Base-by-base conservation (phyloP, 2,797 vertebrate species). In the Acanthurus tractus region DNA sequence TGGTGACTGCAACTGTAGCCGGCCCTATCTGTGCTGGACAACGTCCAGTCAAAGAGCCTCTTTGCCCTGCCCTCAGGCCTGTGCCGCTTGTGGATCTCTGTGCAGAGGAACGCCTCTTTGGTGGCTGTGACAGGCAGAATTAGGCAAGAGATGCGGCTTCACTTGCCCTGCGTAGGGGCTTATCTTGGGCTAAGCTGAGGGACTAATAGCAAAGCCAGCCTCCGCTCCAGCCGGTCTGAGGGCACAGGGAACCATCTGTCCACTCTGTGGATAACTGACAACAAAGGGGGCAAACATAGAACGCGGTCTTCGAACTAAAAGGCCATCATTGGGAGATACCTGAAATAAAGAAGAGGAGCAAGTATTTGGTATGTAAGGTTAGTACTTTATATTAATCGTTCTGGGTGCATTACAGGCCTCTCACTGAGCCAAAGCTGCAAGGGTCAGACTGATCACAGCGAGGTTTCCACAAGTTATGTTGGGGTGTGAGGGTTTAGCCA, bases 211-310 rank as follows among this genome's bases (percentile, higher is more conserved):
- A 95, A 92, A 93, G 94, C 93, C 95, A 92, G 92, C 92, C 92
- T 95, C 87, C 68, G 68, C 90, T 95, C 89, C 85, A 94, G 91
- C 91, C 88, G 93, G 93, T 94, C 94, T 95, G 87, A 91, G 95
- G 94, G 95, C 95, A 96, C 80, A 90, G 91, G 93, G 84, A 93
- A 95, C 96, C 96, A 96, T 97, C 96, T 96, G 96, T 95, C 95
- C 95, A 93, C 84, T 94, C 90, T 86, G 93, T 91, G 94, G 90
- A 90, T 91, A 93, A 92, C 90, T 93, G 92, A 95, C 90, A 96
- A 94, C 91, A 94, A 94, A 94, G 92, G 93, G 91, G 89, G 86
- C 92, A 89, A 90, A 92, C 91, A 84, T 18, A 78, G 86, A 88
- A 85, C 86, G 86, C 86, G 80, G 85, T 91, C 87, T 69, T 79